Conservation (phyloP, 2,888 invertebrate genomes). For the Dicyrtoma fusca region DNA sequence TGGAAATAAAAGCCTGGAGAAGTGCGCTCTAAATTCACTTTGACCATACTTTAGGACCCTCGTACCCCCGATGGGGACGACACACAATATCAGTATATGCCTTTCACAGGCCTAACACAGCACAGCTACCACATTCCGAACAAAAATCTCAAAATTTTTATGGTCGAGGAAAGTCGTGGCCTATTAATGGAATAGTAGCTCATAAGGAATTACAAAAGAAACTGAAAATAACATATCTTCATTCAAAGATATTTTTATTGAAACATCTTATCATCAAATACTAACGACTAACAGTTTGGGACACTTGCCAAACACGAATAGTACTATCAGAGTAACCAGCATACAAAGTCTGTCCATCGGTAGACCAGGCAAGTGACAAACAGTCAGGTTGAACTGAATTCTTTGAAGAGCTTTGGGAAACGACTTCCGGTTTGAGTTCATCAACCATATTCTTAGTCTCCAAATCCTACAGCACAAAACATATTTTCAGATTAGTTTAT, state of each 20-base stretch:
- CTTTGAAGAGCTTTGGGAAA: conserved; percentile 71
- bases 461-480: conserved; percentile 72
- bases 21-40: too few relatives aligned
- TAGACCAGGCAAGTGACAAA: conserved; percentile 97
- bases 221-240: conserved; percentile 3
- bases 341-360: conserved; percentile 98
- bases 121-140: too few relatives aligned
- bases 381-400: conserved; percentile 89
- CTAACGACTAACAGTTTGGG: conserved; percentile 47
- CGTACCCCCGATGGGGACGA: too few relatives aligned
- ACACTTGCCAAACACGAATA: conserved; percentile 98
- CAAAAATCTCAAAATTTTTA: too few relatives aligned
- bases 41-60: background rate
- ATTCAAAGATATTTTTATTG: conserved; percentile 20
- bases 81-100: background rate
- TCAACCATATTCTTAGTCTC: conserved; percentile 99
- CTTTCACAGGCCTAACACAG: too few relatives aligned
- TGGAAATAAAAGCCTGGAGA: too few relatives aligned
- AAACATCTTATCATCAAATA: conserved; percentile 19
- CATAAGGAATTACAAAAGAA: background rate
- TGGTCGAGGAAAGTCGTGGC: too few relatives aligned
- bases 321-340: conserved; percentile 98
- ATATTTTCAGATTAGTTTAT: conserved; percentile 58
- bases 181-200: too few relatives aligned
- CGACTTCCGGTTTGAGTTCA: conserved; percentile 95